Evolutionary conservation across 1,140 invertebrate genomes (phyloP), one percentile per base, ranked within the genome.

Genomic region (Drosophila miranda): DNA sequence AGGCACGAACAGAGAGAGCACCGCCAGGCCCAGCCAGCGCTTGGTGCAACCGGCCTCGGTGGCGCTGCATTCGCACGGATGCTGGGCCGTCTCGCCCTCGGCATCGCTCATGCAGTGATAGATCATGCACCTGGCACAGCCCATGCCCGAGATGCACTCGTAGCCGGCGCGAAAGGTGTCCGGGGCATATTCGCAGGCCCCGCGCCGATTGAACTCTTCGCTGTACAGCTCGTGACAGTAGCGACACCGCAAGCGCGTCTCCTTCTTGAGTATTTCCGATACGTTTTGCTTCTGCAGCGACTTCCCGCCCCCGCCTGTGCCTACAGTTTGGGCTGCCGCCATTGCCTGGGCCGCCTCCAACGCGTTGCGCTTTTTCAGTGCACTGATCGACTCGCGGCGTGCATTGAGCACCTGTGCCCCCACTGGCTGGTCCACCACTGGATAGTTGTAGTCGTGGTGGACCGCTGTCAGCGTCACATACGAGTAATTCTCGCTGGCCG

Each of bases 41-140:
- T 92, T 93, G 16, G 91, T 91, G 90, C 94, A 94, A 6, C 92
- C 91, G 58, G 93, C 93, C 91, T 93, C 93, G 21, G 91, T 87
- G 13, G 63, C 49, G 8, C 84, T 93, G 89, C 95, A 96, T 30
- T 95, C 94, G 93, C 96, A 98, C 16, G 96, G 96, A 91, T 96
- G 95, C 78, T 94, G 93, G 16, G 93, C 93, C 90, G 95, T 95
- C 60, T 96, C 95, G n/a, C 94, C 94, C 87, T 97, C 96, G 2
- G 94, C 93, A 90, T 98, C 97, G 43, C 95, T 94, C 93, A 97
- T 95, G 89, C 97, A 98, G 92, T 98, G 97, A 92, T 98, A 98
- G 73, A 98, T 93, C 93, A 98, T 95, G 80, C 96, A 96, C 90
- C 96, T 93, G 26, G 96, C 96, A 89, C 96, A 96, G 13, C 94